phyloP scores from a whole-genome alignment of 2,113 vertebrate species.

The Eulacestoma nigropectus region DNA sequence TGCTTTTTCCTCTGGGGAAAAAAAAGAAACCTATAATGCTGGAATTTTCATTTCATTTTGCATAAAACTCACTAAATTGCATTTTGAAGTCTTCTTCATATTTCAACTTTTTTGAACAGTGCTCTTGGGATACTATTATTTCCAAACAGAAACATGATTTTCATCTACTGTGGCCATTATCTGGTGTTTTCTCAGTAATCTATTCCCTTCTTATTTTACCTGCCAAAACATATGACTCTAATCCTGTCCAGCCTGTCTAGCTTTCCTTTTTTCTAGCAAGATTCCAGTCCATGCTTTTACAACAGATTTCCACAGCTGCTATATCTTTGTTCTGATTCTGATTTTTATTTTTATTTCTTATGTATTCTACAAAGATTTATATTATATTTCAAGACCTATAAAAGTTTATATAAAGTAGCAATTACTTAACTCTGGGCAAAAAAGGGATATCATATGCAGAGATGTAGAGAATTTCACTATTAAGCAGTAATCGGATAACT shows the following conservation, averaged over 20 bases:
- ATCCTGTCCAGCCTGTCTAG: neutral
- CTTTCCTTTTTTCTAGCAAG: neutral
- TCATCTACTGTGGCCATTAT: neutral
- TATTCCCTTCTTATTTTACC: neutral
- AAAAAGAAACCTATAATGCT: rapidly evolving
- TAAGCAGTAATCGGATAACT: neutral
- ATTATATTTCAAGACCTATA: neutral
- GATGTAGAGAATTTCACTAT: neutral
- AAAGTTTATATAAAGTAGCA: neutral
- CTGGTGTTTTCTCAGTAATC: neutral
- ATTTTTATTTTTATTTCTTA: neutral
- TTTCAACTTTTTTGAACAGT: neutral
- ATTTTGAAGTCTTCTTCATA: neutral
- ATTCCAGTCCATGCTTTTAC: neutral
- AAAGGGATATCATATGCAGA: neutral
- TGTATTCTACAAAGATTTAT: neutral
- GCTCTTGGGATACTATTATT: neutral
- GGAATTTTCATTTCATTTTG: neutral
- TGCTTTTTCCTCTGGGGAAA: rapidly evolving
- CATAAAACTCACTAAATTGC: neutral
- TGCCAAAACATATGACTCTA: neutral
- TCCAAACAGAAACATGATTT: neutral
- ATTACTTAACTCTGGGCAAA: neutral
- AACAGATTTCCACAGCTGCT: neutral
- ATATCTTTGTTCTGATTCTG: neutral